Evolutionary conservation across 2,888 invertebrate species (phyloP).

Genomic region (Acleris cristana): DNA sequence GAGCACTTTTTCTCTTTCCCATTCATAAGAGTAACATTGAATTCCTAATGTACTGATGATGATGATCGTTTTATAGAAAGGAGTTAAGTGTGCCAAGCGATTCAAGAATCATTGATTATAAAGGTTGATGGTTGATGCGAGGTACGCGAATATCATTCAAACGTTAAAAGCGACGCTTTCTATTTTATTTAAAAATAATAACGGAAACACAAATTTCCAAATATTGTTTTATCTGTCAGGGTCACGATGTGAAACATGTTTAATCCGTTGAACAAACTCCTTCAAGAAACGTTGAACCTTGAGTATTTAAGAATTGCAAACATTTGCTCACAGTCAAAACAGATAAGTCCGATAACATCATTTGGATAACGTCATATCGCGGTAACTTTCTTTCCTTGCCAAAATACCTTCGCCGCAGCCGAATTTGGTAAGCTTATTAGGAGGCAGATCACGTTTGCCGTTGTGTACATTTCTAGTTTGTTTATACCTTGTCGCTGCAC

Average conservation of each 20-base stretch:
- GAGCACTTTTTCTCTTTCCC: not conserved
- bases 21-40: slow-evolving; percentile 23
- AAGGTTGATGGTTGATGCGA: slow-evolving; percentile 33
- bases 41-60: slow-evolving; percentile 24
- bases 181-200: slow-evolving; percentile 22
- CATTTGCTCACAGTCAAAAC: slow-evolving; percentile 55
- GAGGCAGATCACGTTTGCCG: slow-evolving; percentile 3
- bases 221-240: not conserved
- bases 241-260: slow-evolving; percentile 13
- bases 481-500: slow-evolving; percentile 80
- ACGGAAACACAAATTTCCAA: slow-evolving; percentile 2
- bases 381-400: slow-evolving; percentile 26
- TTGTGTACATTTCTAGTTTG: slow-evolving; percentile 14
- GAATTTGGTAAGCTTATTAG: slow-evolving; percentile 8
- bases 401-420: slow-evolving; percentile 5
- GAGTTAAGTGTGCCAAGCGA: slow-evolving; percentile 35
- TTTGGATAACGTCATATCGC: slow-evolving; percentile 52
- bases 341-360: slow-evolving; percentile 48
- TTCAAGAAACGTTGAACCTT: slow-evolving; percentile 23
- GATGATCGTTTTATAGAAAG: slow-evolving; percentile 34
- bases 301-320: slow-evolving; percentile 47
- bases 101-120: slow-evolving; percentile 33
- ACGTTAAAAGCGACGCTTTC: slow-evolving; percentile 24
- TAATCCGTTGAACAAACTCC: slow-evolving; percentile 21
- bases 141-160: slow-evolving; percentile 28